Percentiles rank a stretch among this genome's conserved stretches.
These are phyloP conservation scores for Stichodactyla mertensii DNA, from an alignment of 64 coral and sea anemone genomes.

Conservation along the genomic window DNA sequence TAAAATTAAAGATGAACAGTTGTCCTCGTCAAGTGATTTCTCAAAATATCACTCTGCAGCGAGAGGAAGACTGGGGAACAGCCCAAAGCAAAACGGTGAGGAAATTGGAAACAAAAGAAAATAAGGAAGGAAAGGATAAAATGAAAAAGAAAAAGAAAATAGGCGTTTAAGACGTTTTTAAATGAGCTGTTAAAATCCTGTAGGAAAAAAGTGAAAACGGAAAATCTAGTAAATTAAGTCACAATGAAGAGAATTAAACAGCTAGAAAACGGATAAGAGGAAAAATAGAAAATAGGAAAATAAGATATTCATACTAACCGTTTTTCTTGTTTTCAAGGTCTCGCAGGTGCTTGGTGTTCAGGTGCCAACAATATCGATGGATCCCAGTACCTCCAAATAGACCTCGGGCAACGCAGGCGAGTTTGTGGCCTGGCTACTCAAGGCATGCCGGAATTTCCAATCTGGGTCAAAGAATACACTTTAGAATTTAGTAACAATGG, in stretches of 20 bases:
- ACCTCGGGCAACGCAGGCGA: conserved; percentile 20
- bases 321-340: not conserved
- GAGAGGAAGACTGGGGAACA: conserved; percentile 4
- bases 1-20: not conserved
- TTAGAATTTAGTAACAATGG: conserved; percentile 32
- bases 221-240: too few relatives aligned
- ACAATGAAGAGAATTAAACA: too few relatives aligned
- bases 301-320: too few relatives aligned
- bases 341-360: conserved; percentile 17
- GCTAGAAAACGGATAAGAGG: too few relatives aligned
- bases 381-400: conserved; percentile 22
- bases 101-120: too few relatives aligned
- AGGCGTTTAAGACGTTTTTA: too few relatives aligned
- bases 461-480: conserved; percentile 15
- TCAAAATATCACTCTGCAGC: conserved; percentile 13
- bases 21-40: conserved; percentile 18
- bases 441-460: conserved; percentile 18
- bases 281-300: too few relatives aligned
- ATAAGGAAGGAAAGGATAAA: too few relatives aligned
- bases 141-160: too few relatives aligned
- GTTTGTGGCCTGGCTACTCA: conserved; percentile 23
- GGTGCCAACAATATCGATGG: not conserved
- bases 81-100: not conserved
- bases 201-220: too few relatives aligned
- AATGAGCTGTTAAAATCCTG: too few relatives aligned